A percentile compares a stretch with the other conserved stretches of the same genome.
Conservation (phyloP, 2,888 invertebrate genomes). For the Parnassius orleans region DNA sequence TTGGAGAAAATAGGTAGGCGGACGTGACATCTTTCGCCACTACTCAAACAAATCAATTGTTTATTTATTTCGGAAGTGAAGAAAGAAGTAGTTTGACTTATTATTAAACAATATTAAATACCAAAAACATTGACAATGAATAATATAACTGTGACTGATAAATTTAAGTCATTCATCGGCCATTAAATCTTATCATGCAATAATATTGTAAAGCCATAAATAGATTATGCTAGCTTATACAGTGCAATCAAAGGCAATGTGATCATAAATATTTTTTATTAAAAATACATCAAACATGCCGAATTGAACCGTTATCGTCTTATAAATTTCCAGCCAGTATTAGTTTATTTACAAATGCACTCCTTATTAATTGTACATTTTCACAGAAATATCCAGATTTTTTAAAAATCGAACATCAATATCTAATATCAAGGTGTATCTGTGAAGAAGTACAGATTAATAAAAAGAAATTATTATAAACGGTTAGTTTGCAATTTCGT, state of each 20-base stretch:
- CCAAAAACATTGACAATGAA: constrained; percentile 8
- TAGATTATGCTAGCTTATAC: constrained; percentile 11
- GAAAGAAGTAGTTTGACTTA: no score
- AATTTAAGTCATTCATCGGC: constrained; percentile 1
- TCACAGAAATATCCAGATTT: background rate
- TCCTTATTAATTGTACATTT: background rate
- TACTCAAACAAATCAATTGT: no score
- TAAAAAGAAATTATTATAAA: no score
- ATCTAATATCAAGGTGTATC: no score
- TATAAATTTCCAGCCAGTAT: background rate
- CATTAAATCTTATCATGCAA: constrained; percentile 3
- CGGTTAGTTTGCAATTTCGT: no score
- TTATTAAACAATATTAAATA: no score
- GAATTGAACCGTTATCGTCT: constrained; percentile 12
- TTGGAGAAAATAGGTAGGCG: no score
- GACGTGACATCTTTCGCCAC: no score
- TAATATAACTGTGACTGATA: constrained; percentile 9
- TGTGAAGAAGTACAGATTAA: no score
- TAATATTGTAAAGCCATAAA: constrained; percentile 5
- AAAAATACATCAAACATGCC: constrained; percentile 26
- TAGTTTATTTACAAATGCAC: background rate
- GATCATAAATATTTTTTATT: constrained; percentile 28
- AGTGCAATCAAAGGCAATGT: constrained; percentile 32
- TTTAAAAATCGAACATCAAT: no score
- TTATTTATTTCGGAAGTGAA: no score